These are phyloP conservation scores for Xestia xanthographa DNA, from an alignment of 2,888 invertebrate genomes.

Conservation along the genomic window DNA sequence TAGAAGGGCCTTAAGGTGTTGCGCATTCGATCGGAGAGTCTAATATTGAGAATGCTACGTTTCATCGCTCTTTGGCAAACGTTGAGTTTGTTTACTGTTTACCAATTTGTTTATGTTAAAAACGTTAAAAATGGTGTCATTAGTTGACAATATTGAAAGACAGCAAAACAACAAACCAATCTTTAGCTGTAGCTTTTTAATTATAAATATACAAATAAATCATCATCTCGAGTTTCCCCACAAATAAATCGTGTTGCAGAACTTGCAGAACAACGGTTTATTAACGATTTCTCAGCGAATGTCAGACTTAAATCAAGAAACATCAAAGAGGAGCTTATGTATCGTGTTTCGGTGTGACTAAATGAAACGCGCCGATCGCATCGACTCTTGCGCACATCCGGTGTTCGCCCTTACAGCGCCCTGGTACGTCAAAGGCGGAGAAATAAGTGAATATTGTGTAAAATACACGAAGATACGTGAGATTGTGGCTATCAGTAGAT, in stretches of 20 bases:
- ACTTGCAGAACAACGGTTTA: constrained; percentile 70
- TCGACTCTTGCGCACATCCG: constrained; percentile 78
- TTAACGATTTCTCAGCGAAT: constrained; percentile 74
- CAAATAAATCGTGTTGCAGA: constrained; percentile 62
- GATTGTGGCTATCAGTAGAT: constrained; percentile 22
- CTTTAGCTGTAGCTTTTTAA: neutral
- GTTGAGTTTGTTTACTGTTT: too few relatives aligned
- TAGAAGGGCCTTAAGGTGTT: too few relatives aligned
- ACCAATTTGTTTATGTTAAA: neutral
- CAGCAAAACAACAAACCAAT: constrained; percentile 14
- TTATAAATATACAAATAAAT: constrained; percentile 15
- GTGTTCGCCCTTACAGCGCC: constrained; percentile 70
- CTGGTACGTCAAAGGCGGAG: constrained; percentile 51
- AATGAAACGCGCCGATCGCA: constrained; percentile 76
- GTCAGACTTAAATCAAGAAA: constrained; percentile 78
- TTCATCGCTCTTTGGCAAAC: too few relatives aligned
- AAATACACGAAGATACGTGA: constrained; percentile 14
- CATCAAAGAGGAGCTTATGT: constrained; percentile 82
- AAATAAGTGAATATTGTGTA: constrained; percentile 50
- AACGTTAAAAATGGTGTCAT: neutral
- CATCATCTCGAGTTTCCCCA: constrained; percentile 41
- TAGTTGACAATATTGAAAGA: neutral
- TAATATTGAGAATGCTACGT: too few relatives aligned
- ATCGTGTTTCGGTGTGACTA: constrained; percentile 79
- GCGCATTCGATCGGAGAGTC: too few relatives aligned